Conservation (phyloP, 2,113 vertebrate species). For the Poeciliopsis occidentalis region DNA sequence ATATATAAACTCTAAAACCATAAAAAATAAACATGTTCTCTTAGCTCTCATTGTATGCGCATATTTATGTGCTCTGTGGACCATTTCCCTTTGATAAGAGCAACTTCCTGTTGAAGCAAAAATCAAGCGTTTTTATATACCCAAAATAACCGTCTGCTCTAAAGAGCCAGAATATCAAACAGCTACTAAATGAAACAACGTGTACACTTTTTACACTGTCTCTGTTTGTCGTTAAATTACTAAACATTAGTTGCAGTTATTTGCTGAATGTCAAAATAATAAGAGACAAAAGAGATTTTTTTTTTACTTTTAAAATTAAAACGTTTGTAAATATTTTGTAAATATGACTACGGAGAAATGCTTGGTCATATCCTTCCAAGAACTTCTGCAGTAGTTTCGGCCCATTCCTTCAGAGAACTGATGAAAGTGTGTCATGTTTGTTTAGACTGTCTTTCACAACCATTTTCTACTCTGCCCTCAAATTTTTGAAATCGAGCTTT, state of each 20-base stretch:
- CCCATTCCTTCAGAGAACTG: no score
- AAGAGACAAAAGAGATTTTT: background rate
- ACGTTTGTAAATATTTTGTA: background rate
- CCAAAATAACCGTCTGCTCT: constrained; percentile 2
- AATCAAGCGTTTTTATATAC: constrained; percentile 12
- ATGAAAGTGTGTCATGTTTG: no score
- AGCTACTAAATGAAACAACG: background rate
- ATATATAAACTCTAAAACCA: background rate
- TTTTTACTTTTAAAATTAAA: background rate
- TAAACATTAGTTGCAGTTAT: background rate
- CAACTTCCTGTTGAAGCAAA: constrained; percentile 53
- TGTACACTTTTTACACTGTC: background rate
- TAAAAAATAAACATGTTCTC: background rate
- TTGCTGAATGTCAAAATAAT: background rate
- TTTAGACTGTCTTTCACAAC: no score
- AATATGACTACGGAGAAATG: background rate
- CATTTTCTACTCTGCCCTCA: no score
- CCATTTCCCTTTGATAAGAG: constrained; percentile 61
- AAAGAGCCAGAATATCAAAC: background rate
- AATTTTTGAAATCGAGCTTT: no score
- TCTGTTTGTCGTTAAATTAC: background rate
- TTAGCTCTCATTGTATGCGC: background rate
- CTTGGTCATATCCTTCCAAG: background rate
- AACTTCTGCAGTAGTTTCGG: background rate
- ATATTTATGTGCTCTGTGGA: background rate